Evolutionary conservation across 2,113 vertebrate genomes (phyloP).

Genomic region (Vidua chalybeata): DNA sequence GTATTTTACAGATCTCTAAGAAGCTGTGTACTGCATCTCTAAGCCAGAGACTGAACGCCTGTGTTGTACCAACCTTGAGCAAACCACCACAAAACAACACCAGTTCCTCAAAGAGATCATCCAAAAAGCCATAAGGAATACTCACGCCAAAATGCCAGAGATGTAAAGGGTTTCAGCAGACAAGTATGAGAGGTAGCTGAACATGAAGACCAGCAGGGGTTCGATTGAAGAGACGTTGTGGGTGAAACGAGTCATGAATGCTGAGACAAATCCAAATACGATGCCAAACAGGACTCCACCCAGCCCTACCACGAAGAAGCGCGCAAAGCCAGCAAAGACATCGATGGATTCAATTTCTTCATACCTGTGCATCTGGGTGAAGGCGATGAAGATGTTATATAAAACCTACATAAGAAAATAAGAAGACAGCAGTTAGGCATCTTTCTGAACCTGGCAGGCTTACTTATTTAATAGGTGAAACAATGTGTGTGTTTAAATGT

Average conservation of each 20-base stretch:
- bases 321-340: slow-evolving; percentile 84
- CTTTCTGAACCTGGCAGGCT: neutral
- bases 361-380: slow-evolving; percentile 86
- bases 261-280: slow-evolving; percentile 88
- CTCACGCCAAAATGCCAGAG: slow-evolving; percentile 97
- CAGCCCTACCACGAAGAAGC: slow-evolving; percentile 89
- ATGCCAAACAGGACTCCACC: slow-evolving; percentile 89
- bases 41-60: neutral
- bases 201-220: slow-evolving; percentile 96
- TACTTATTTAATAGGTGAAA: neutral
- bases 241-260: slow-evolving; percentile 94
- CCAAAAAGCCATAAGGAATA: neutral
- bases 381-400: slow-evolving; percentile 91
- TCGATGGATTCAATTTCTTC: slow-evolving; percentile 84
- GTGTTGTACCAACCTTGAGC: neutral
- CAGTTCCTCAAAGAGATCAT: neutral
- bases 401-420: slow-evolving; percentile 78
- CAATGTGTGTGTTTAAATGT: rapidly evolving
- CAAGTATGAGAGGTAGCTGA: slow-evolving; percentile 94
- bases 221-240: slow-evolving; percentile 88
- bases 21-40: neutral
- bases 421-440: neutral
- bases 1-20: neutral
- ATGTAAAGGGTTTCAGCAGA: slow-evolving; percentile 90
- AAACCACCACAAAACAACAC: neutral